Base-by-base conservation (phyloP, 2,888 invertebrate species). In the Adela reaumurella region DNA sequence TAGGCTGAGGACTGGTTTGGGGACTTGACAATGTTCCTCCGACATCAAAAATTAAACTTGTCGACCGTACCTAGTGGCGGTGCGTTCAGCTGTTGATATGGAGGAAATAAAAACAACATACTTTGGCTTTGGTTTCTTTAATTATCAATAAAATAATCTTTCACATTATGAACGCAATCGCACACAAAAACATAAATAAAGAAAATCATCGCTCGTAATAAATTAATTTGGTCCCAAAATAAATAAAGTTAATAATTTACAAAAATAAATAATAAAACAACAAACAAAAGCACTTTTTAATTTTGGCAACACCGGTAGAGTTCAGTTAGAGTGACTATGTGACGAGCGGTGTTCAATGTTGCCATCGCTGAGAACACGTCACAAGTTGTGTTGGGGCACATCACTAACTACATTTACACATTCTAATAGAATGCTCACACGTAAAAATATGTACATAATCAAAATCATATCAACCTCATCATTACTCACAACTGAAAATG, bases 201-300 rank as follows among this genome's bases (percentile, higher is more conserved):
- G 56, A 61, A 24, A 48, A 35, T 69, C 61, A 72, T 69, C 67
- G 29, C 66, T 71, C 63, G 68, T 68, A 77, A 78, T 77, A 78
- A 78, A 77, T 74, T 74, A 74, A 74, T 78, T 80, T 81, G 74
- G 74, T 80, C 79, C 77, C 78, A 66, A 77, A 76, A 79, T 77
- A 76, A 77, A 76, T 76, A 72, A 70, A 47, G 64, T 62, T 70
- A 70, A 74, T 70, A 72, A 70, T 70, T 68, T 72, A 47, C 52
- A 48, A 46, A 35, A 63, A 62, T 62, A 64, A 68, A 69, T 63
- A 48, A 46, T 64, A 67, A 71, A 72, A 65, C 67, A 74, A 74
- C 68, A 71, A 72, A 67, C 62, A 68, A 68, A 71, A 73, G 67
- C 72, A 74, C 70, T 74, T 73, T 68, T 72, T 63, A 74, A 77